Evolutionary conservation across 2,888 invertebrate genomes (phyloP).

Genomic region (Psylliodes chrysocephalus): DNA sequence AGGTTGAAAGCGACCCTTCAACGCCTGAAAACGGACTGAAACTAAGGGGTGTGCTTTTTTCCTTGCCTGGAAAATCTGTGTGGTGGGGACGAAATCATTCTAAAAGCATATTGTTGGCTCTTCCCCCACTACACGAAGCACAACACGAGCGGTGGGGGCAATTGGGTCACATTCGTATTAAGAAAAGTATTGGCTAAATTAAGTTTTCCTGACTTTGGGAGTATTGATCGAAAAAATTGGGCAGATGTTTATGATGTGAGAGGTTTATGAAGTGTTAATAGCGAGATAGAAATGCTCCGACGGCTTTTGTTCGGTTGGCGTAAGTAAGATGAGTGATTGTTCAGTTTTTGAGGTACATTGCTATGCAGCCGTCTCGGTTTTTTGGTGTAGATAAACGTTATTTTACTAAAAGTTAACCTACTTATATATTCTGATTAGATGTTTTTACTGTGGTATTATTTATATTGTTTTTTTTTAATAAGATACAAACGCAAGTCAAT

Average conservation of each 20-base stretch:
- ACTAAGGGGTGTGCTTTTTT: slow-evolving; percentile 41
- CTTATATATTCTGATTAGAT: too few relatives aligned
- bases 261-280: slow-evolving; percentile 34
- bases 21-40: slow-evolving; percentile 37
- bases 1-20: slow-evolving; percentile 28
- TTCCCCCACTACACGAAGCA: slow-evolving; percentile 33
- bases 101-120: slow-evolving; percentile 44
- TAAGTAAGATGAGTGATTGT: neutral
- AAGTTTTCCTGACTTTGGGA: slow-evolving; percentile 42
- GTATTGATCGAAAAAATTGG: slow-evolving; percentile 44
- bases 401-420: too few relatives aligned
- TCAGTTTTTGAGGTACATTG: neutral
- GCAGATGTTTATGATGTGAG: slow-evolving; percentile 41
- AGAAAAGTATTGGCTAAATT: slow-evolving; percentile 46
- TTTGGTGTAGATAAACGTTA: too few relatives aligned
- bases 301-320: neutral
- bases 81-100: slow-evolving; percentile 38
- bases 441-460: too few relatives aligned
- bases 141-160: slow-evolving; percentile 40
- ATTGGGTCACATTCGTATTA: slow-evolving; percentile 46
- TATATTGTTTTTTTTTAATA: too few relatives aligned
- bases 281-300: neutral
- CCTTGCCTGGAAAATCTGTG: slow-evolving; percentile 39
- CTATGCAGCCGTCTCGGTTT: too few relatives aligned
- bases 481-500: too few relatives aligned